A percentile compares a stretch with the other conserved stretches of the same genome.
phyloP scores from a whole-genome alignment of 1,140 invertebrate genomes.

The Tetragnatha versicolor region DNA sequence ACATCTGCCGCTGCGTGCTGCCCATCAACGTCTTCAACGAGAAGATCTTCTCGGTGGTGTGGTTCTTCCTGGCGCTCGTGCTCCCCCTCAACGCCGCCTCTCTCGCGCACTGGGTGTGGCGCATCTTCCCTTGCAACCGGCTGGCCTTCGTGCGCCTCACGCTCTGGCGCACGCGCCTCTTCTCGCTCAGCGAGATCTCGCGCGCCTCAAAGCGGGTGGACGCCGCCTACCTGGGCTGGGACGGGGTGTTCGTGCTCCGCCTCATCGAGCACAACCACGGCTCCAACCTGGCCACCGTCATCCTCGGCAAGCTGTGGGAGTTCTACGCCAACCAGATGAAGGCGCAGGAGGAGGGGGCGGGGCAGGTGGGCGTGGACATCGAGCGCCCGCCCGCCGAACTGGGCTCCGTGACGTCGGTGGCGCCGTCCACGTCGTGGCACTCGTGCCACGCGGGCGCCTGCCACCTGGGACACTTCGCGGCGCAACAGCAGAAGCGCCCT shows the following conservation, averaged over 20 bases:
- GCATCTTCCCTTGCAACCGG: conserved; percentile 61
- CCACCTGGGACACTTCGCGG: conserved; percentile 57
- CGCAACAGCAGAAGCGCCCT: conserved; percentile 42
- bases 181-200: conserved; percentile 61
- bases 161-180: conserved; percentile 62
- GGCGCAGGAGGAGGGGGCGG: conserved; percentile 58
- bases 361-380: conserved; percentile 52
- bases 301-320: conserved; percentile 60
- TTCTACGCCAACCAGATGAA: conserved; percentile 62
- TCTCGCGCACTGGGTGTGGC: conserved; percentile 64
- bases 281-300: conserved; percentile 62
- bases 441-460: conserved; percentile 59
- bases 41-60: conserved; percentile 67
- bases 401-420: conserved; percentile 53
- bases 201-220: conserved; percentile 62
- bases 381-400: conserved; percentile 45
- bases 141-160: conserved; percentile 63
- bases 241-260: conserved; percentile 64
- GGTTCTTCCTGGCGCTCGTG: conserved; percentile 65
- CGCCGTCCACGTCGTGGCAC: conserved; percentile 60
- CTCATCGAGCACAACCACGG: conserved; percentile 66
- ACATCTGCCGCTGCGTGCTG: conserved; percentile 68
- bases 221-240: conserved; percentile 63
- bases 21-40: conserved; percentile 70
- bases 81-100: conserved; percentile 63